These are phyloP conservation scores for Scrobipalpa atriplicella DNA, from an alignment of 2,888 invertebrate genomes.

Conservation along the genomic window DNA sequence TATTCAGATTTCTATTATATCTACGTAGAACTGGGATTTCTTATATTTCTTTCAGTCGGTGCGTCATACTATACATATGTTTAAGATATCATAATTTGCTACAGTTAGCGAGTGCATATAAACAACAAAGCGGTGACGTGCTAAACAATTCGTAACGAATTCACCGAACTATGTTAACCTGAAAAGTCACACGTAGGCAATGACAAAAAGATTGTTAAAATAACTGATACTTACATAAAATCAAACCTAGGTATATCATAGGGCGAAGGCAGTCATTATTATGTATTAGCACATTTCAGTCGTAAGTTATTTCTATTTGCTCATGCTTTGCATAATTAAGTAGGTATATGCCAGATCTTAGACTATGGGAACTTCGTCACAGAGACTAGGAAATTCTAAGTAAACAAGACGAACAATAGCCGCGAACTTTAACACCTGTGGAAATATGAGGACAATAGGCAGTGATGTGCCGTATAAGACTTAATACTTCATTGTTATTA, in stretches of 20 bases:
- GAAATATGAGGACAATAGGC: conserved; percentile 32
- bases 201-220: no score
- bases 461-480: neutral
- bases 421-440: conserved; percentile 40
- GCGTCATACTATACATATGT: conserved; percentile 2
- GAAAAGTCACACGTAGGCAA: neutral
- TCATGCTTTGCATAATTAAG: neutral
- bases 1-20: neutral
- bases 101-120: neutral
- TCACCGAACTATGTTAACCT: neutral
- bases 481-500: neutral
- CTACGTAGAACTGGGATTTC: neutral
- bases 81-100: neutral
- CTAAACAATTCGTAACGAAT: neutral
- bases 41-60: neutral
- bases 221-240: no score
- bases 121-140: conserved; percentile 6
- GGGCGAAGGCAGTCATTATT: no score
- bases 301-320: neutral
- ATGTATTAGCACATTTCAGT: no score
- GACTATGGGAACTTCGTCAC: neutral
- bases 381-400: conserved; percentile 38
- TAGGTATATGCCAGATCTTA: neutral
- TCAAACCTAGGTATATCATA: no score
- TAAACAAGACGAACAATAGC: conserved; percentile 59